These are phyloP conservation scores for Dolichallabes microphthalmus DNA, from an alignment of 2,113 vertebrate genomes.

Conservation along the genomic window DNA sequence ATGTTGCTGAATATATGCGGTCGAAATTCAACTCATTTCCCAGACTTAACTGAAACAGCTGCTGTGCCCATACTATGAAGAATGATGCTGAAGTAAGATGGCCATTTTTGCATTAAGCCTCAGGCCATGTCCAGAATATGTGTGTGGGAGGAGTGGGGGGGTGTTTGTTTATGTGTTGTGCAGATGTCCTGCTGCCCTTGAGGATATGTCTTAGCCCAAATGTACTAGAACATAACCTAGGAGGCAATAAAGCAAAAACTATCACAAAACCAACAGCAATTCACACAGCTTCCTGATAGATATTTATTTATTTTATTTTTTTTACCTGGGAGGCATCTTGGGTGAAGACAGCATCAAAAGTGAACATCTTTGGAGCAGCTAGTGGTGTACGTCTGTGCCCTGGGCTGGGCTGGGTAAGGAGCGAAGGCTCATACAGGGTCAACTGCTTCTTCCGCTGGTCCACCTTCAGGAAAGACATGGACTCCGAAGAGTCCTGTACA, in stretches of 20 bases:
- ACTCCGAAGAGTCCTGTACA: constrained; percentile 75
- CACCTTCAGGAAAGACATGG: constrained; percentile 84
- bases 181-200: constrained; percentile 63
- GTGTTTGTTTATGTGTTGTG: constrained; percentile 48
- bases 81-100: constrained; percentile 64
- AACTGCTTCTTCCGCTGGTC: constrained; percentile 88
- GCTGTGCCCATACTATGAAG: constrained; percentile 64
- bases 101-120: constrained; percentile 67
- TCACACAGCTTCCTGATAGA: background rate
- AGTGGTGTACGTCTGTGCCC: constrained; percentile 70
- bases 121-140: constrained; percentile 59
- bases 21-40: constrained; percentile 70
- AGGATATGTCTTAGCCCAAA: constrained; percentile 46
- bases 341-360: constrained; percentile 86
- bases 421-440: constrained; percentile 79
- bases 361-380: constrained; percentile 83
- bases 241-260: constrained; percentile 6
- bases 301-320: background rate
- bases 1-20: constrained; percentile 65
- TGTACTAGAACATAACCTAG: background rate
- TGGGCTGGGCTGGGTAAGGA: constrained; percentile 50
- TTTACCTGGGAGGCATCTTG: constrained; percentile 89
- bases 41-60: constrained; percentile 71
- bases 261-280: background rate
- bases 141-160: constrained; percentile 48